These are phyloP conservation scores for Tortrix viridana DNA, from an alignment of 2,888 invertebrate genomes.

Conservation along the genomic window DNA sequence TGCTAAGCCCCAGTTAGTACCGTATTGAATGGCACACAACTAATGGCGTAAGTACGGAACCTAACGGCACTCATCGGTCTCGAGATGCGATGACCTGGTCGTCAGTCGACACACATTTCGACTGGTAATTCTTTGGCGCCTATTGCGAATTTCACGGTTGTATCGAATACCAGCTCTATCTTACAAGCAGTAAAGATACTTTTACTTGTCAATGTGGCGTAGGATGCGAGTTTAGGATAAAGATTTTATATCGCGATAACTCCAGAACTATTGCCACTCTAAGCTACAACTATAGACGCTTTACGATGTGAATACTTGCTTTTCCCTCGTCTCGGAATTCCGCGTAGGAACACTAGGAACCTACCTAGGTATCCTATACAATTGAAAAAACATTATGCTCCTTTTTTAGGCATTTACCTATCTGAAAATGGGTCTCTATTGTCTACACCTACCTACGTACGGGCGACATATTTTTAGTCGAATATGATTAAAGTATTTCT, in stretches of 20 bases:
- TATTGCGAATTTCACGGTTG: neutral
- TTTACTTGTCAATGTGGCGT: neutral
- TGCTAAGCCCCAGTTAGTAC: conserved; percentile 47
- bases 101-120: conserved; percentile 46
- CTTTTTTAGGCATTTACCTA: too few relatives aligned
- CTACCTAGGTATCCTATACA: too few relatives aligned
- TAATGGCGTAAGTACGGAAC: conserved; percentile 43
- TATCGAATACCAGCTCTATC: conserved; percentile 34
- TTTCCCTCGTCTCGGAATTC: conserved; percentile 17
- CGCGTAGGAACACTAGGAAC: too few relatives aligned
- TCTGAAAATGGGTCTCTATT: too few relatives aligned
- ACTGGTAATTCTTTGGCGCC: conserved; percentile 14
- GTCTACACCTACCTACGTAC: too few relatives aligned
- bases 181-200: conserved; percentile 23
- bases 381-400: too few relatives aligned
- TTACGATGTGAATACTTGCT: conserved; percentile 30
- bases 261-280: conserved; percentile 17
- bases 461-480: too few relatives aligned
- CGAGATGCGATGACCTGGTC: conserved; percentile 33
- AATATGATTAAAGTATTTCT: too few relatives aligned
- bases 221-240: conserved; percentile 4
- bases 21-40: conserved; percentile 42
- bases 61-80: conserved; percentile 57
- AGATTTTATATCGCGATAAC: conserved; percentile 11
- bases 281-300: conserved; percentile 26